phyloP scores from a whole-genome alignment of 1,140 invertebrate species.

The Drosophila punjabiensis region DNA sequence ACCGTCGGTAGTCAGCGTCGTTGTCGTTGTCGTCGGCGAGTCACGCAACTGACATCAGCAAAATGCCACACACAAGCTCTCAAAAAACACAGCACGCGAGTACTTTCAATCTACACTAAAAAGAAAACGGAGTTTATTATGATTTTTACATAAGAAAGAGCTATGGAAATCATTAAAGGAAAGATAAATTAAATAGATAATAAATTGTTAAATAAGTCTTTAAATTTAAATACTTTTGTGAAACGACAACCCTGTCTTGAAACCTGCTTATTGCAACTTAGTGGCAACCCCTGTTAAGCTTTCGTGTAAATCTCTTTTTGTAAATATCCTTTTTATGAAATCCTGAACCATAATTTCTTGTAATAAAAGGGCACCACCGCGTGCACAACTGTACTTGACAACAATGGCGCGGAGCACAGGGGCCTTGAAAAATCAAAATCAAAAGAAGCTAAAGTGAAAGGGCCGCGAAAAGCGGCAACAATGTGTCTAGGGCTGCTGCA shows the following conservation, averaged over 20 bases:
- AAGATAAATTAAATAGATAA: too few relatives aligned
- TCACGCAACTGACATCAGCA: constrained; percentile 40
- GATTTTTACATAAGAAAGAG: not conserved
- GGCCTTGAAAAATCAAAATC: constrained; percentile 30
- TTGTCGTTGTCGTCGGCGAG: constrained; percentile 14
- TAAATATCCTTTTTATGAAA: constrained; percentile 3
- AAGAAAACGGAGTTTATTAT: not conserved
- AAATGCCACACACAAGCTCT: constrained; percentile 37
- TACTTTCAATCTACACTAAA: constrained; percentile 11
- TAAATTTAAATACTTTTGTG: not conserved
- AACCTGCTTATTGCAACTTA: too few relatives aligned
- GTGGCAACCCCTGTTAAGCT: not conserved
- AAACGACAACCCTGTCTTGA: not conserved
- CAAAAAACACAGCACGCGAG: constrained; percentile 19
- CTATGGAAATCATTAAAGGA: not conserved
- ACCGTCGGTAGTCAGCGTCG: not conserved
- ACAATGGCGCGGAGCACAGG: not conserved
- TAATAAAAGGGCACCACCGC: constrained; percentile 3
- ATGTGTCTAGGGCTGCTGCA: constrained; percentile 19
- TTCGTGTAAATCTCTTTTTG: not conserved
- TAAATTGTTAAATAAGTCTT: too few relatives aligned
- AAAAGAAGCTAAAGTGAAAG: constrained; percentile 28
- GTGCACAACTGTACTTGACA: constrained; percentile 36
- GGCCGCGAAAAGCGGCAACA: constrained; percentile 34
- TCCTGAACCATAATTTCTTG: constrained; percentile 7